Evolutionary conservation across 2,113 vertebrate genomes (phyloP), one percentile per base, ranked within the genome.

Genomic region (Brachyistius frenatus): DNA sequence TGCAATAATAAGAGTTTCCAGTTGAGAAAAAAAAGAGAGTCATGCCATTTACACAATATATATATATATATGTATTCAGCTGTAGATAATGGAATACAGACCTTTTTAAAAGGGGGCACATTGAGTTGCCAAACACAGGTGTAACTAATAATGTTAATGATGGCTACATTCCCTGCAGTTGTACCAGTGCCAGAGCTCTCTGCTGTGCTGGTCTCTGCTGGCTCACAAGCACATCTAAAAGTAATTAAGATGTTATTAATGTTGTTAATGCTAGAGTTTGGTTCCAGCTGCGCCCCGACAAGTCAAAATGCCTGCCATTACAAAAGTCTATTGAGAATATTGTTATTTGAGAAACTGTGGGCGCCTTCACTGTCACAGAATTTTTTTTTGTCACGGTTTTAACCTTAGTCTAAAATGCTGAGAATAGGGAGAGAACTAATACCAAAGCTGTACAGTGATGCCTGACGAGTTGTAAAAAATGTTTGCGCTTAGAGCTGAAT

Each of bases 91-190:
- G 49, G 66, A 70, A 7, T 2, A 23, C 23, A 50, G 52, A 31
- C 10, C 46, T 62, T 37, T 47, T 30, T 41, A 30, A 44, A 16
- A 33, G 46, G 8, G 47, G 10, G 44, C 46, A 61, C 7, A 9
- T 33, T 36, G 62, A 37, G 54, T 37, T 71, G 57, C 41, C 56
- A 56, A 31, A 66, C 61, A 65, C 73, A 82, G 61, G 37, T 82
- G 67, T 76, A 60, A 78, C 36, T 66, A 62, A 61, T 74, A 60
- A 65, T 23, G 47, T 53, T 54, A 47, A 55, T 14, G 2, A 47
- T 57, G 66, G 50, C 53, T 57, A 49, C 49, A 76, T 63, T 71
- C 62, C 36, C 71, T 56, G 31, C 8, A 36, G 35, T 16, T 57
- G 41, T 4, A 7, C 3, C 23, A 10, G 63, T 44, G 69, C 63